These are phyloP conservation scores for Poeciliopsis infans DNA, from an alignment of 2,797 vertebrate genomes.

Conservation along the genomic window DNA sequence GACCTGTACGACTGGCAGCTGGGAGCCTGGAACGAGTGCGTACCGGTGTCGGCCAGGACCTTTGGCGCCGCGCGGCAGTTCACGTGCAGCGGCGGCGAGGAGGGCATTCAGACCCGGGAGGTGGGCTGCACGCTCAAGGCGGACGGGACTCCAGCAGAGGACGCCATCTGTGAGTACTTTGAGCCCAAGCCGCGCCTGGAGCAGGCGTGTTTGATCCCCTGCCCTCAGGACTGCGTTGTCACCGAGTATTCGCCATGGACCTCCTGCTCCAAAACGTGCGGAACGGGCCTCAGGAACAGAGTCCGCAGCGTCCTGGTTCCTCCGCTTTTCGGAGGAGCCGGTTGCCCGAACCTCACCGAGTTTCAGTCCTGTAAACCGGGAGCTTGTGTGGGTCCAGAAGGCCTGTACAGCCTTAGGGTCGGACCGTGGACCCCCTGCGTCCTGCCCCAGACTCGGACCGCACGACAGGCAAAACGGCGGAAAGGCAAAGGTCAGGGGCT, in stretches of 20 bases:
- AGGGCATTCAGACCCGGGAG: slow-evolving; percentile 93
- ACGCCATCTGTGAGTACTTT: slow-evolving; percentile 96
- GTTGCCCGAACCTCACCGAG: slow-evolving; percentile 93
- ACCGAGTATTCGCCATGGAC: slow-evolving; percentile 93
- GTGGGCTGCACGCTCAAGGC: slow-evolving; percentile 88
- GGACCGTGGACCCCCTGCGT: slow-evolving; percentile 88
- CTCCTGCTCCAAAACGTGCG: slow-evolving; percentile 92
- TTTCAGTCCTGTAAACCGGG: slow-evolving; percentile 89
- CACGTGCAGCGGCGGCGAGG: slow-evolving; percentile 87
- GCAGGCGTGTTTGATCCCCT: slow-evolving; percentile 96
- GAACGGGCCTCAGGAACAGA: slow-evolving; percentile 89
- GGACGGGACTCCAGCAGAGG: slow-evolving; percentile 83
- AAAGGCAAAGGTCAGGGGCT: slow-evolving; percentile 84
- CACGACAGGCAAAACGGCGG: slow-evolving; percentile 80
- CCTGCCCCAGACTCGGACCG: slow-evolving; percentile 78
- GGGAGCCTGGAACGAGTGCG: slow-evolving; percentile 89
- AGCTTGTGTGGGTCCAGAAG: slow-evolving; percentile 84
- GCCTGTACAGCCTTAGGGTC: slow-evolving; percentile 86
- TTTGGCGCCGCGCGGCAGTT: slow-evolving; percentile 73
- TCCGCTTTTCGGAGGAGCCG: slow-evolving; percentile 87
- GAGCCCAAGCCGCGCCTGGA: slow-evolving; percentile 94
- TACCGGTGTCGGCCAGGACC: slow-evolving; percentile 84
- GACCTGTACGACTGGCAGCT: slow-evolving; percentile 94
- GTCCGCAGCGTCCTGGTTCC: slow-evolving; percentile 89
- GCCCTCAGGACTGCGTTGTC: slow-evolving; percentile 92